These are phyloP conservation scores for Synanthedon vespiformis DNA, from an alignment of 2,888 invertebrate genomes.

Conservation along the genomic window DNA sequence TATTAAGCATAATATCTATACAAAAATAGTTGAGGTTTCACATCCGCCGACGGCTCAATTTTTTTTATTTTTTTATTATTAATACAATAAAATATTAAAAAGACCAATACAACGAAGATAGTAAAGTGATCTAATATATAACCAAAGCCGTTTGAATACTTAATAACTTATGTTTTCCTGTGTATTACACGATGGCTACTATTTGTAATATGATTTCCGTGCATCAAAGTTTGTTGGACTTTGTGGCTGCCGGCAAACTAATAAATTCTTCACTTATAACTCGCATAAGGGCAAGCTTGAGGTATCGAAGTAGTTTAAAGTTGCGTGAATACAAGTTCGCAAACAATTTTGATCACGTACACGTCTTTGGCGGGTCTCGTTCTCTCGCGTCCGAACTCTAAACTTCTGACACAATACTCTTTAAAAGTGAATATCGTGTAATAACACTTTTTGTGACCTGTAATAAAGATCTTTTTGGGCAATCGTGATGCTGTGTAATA, in stretches of 20 bases:
- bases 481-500: too few species aligned
- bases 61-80: too few species aligned
- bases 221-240: not conserved
- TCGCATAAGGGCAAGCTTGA: not conserved
- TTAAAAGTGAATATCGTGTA: not conserved
- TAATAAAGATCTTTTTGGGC: not conserved
- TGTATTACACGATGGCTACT: not conserved
- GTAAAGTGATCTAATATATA: too few species aligned
- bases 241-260: not conserved
- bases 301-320: conserved; percentile 4
- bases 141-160: too few species aligned
- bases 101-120: too few species aligned
- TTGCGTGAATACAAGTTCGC: conserved; percentile 5
- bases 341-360: conserved; percentile 9
- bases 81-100: too few species aligned
- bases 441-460: too few species aligned
- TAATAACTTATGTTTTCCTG: too few species aligned
- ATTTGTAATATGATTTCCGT: not conserved
- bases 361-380: conserved; percentile 1
- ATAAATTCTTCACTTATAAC: not conserved
- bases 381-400: conserved; percentile 1
- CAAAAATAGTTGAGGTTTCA: too few species aligned
- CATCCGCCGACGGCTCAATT: too few species aligned
- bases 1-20: too few species aligned
- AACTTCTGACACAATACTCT: conserved; percentile 1